Evolutionary conservation across 64 coral and sea anemone genomes (phyloP).

Genomic region (Actinia equina): DNA sequence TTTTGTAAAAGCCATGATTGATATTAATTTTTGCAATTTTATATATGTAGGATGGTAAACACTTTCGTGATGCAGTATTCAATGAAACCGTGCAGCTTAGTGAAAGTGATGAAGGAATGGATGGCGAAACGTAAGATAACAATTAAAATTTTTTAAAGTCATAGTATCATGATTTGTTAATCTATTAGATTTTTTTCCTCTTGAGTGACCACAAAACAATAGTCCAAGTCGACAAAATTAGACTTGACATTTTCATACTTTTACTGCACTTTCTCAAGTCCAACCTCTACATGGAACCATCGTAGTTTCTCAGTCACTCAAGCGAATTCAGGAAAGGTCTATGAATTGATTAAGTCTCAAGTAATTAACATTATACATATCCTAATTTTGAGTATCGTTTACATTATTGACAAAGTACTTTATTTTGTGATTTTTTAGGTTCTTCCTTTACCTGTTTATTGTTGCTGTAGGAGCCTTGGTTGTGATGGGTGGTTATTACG

Average conservation of each 20-base stretch:
- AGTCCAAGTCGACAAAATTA: too few species aligned
- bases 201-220: too few species aligned
- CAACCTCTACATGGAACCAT: too few species aligned
- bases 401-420: background rate
- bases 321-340: too few species aligned
- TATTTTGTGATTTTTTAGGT: constrained; percentile 31
- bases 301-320: too few species aligned
- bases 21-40: background rate
- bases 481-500: constrained; percentile 83
- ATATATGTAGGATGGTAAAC: constrained; percentile 68
- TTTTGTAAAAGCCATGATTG: background rate
- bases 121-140: constrained; percentile 94
- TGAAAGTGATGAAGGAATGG: constrained; percentile 95
- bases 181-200: too few species aligned
- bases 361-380: too few species aligned
- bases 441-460: constrained; percentile 96
- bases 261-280: too few species aligned
- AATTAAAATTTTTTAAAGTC: background rate
- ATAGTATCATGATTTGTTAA: too few species aligned
- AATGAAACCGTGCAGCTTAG: constrained; percentile 92
- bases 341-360: too few species aligned
- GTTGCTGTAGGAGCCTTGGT: constrained; percentile 77
- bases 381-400: too few species aligned
- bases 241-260: too few species aligned
- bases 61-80: constrained; percentile 94